Percentiles rank a stretch among this genome's conserved stretches.
Evolutionary conservation across 2,113 vertebrate genomes (phyloP).

Genomic region (Pelodiscus sinensis): DNA sequence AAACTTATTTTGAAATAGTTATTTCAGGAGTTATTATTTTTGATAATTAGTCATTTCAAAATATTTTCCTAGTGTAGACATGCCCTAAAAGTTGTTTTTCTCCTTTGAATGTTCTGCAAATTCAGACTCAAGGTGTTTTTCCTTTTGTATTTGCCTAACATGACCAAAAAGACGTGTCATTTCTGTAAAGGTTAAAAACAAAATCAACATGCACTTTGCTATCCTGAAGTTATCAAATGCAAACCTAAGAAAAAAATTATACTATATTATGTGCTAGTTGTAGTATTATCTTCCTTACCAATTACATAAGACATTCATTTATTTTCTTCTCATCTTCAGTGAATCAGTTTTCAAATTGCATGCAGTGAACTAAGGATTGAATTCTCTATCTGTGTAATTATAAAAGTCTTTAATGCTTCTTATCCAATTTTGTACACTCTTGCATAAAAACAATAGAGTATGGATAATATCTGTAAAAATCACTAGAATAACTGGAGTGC

Average conservation of each 20-base stretch:
- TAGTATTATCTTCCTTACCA: neutral
- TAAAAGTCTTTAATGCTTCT: neutral
- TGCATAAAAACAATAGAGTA: neutral
- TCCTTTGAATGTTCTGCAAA: neutral
- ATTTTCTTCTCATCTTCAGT: neutral
- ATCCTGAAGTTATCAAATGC: neutral
- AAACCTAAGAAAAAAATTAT: accelerated
- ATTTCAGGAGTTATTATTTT: too few species aligned
- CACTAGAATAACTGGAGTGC: neutral
- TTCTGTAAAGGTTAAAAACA: neutral
- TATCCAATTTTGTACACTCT: neutral
- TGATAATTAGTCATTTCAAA: too few species aligned
- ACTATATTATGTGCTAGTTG: neutral
- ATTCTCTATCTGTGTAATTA: neutral
- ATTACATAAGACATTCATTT: neutral
- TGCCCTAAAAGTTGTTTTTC: neutral
- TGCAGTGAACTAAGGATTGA: accelerated
- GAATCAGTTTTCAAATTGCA: neutral
- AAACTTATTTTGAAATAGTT: too few species aligned
- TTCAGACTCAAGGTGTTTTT: neutral
- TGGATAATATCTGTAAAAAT: neutral
- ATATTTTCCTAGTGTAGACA: too few species aligned
- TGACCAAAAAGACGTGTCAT: neutral
- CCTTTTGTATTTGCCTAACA: neutral
- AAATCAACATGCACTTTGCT: accelerated